These are phyloP conservation scores for Enteromius anoplus DNA, from an alignment of 2,797 vertebrate species.

Conservation along the genomic window DNA sequence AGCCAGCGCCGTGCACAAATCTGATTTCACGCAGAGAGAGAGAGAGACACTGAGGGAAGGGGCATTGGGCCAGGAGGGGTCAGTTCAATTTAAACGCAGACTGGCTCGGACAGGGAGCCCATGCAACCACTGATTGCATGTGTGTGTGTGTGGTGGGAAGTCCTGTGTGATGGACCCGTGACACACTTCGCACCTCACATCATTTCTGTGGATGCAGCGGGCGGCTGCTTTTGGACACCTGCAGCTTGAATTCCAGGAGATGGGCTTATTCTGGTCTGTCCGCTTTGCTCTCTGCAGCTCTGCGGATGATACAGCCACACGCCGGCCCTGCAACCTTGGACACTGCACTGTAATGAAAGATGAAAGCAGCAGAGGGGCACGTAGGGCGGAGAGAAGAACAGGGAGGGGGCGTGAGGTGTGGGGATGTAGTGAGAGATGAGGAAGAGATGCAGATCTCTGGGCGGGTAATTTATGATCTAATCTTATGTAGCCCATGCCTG, in stretches of 20 bases:
- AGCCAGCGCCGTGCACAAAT: slow-evolving; percentile 96
- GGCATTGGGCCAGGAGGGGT: slow-evolving; percentile 65
- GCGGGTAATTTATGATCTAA: slow-evolving; percentile 99
- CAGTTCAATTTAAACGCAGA: slow-evolving; percentile 46
- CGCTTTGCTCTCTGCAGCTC: slow-evolving; percentile 14
- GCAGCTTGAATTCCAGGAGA: slow-evolving; percentile 52
- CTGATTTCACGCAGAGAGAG: slow-evolving; percentile 94
- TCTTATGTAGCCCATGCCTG: slow-evolving; percentile 95
- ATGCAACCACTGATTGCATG: background rate
- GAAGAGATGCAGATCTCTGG: slow-evolving; percentile 85
- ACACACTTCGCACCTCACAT: slow-evolving; percentile 29
- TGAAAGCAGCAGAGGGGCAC: slow-evolving; percentile 55
- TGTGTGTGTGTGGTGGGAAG: slow-evolving; percentile 13
- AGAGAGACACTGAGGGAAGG: slow-evolving; percentile 67
- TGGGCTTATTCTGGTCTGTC: slow-evolving; percentile 28
- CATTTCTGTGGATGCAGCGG: slow-evolving; percentile 37
- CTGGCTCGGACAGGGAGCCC: background rate
- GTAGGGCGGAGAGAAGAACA: slow-evolving; percentile 23
- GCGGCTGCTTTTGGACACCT: background rate
- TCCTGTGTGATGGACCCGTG: slow-evolving; percentile 30
- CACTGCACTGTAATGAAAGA: slow-evolving; percentile 15
- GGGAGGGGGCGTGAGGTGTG: slow-evolving; percentile 51
- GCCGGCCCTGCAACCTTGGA: slow-evolving; percentile 28
- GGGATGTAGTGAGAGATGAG: slow-evolving; percentile 45
- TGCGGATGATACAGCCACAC: slow-evolving; percentile 28